Base-by-base conservation (phyloP, 2,113 vertebrate genomes). In the Mirounga angustirostris region DNA sequence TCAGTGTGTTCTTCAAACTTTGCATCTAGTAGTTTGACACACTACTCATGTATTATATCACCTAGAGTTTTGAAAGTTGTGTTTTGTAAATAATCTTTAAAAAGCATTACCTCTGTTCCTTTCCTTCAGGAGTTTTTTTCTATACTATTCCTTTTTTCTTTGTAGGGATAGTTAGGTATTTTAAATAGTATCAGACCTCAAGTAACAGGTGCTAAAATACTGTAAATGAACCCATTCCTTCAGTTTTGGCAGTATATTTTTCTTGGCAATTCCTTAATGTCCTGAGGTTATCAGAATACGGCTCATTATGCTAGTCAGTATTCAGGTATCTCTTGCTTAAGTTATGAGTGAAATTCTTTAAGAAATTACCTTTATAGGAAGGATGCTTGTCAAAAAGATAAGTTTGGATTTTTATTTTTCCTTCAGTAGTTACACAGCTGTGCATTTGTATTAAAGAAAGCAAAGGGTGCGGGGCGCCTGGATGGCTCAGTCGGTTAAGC, bases 311-410 rank as follows among this genome's bases (percentile, higher is more conserved):
- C 5, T 88, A 71, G 67, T 84, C 40, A 79, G 16, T 71, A 93
- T 73, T 36, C 19, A 80, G 28, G 3, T 79, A 28, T 89, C 24
- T 33, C 22, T 80, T 54, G 59, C 40, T 96, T 24, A 93, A 87
- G 16, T 81, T 30, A 79, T 58, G 36, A 81, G 14, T 94, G 59
- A 86, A 91, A 40, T 73, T 96, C 50, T 86, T 89, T 22, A 86
- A 86, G 67, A 88, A 67, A 78, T 89, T 76, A 58, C 54, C 24
- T 74, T 78, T 46, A 30, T n/a, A 52, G 59, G 46, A 92, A 88
- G 54, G 18, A 63, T 84, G 22, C 19, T 90, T 95, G 36, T 74
- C 67, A 63, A 26, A 63, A 85, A 52, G 40, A 76, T 74, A 46
- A 94, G 16, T 52, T 95, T 67, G 43, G 91, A 84, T 22, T 61